Conservation (phyloP, 2,113 vertebrate species). For the Acrocephalus arundinaceus region DNA sequence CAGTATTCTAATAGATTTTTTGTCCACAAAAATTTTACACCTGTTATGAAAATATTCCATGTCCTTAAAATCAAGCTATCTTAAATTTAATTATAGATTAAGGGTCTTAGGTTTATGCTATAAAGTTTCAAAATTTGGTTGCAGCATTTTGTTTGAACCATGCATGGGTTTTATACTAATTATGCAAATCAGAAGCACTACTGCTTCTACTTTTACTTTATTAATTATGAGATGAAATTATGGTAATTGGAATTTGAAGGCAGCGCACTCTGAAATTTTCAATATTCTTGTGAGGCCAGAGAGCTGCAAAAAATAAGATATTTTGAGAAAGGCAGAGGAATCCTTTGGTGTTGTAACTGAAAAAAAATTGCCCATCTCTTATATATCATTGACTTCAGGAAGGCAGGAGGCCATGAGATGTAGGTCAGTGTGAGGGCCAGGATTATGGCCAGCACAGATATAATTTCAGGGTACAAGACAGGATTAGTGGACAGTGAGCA, state of each 20-base stretch:
- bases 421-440: background rate
- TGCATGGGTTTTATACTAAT: background rate
- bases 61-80: background rate
- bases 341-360: background rate
- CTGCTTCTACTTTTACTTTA: background rate
- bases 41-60: background rate
- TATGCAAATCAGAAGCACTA: background rate
- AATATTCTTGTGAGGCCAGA: background rate
- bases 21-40: background rate
- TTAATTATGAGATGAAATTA: background rate
- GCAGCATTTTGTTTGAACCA: background rate
- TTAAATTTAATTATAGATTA: background rate
- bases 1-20: background rate
- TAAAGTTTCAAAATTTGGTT: background rate
- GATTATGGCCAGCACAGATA: background rate
- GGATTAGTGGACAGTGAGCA: background rate
- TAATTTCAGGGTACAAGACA: background rate
- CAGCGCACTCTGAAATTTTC: background rate
- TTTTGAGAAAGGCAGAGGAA: background rate
- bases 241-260: background rate
- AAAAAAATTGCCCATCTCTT: background rate
- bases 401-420: background rate
- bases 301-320: background rate
- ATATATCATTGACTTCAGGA: background rate
- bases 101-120: background rate